Evolutionary conservation across 2,113 vertebrate species (phyloP), one percentile per base, ranked within the genome.

Genomic region (Melozone crissalis): DNA sequence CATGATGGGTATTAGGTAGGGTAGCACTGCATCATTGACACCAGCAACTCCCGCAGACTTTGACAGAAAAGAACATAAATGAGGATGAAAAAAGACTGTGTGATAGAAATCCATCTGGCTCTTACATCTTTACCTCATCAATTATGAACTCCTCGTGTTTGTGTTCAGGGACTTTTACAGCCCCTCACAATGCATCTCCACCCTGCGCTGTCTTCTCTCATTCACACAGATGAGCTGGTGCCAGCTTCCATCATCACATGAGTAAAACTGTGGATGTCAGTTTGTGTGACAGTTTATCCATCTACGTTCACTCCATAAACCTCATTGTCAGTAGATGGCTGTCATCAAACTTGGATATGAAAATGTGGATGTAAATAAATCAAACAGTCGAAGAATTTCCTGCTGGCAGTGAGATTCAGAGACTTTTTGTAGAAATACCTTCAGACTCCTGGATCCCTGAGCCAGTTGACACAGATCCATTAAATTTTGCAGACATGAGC

Each of bases 91-190:
- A 81, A 78, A 57, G 61, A 7, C 33, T 0, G 3, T n/a, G 12
- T 65, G 81, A 65, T 76, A 76, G 89, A 92, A 95, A 89, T 92
- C 61, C 81, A 89, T 89, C 78, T 93, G 89, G 63, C 58, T 93
- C 33, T 49, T 90, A 65, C 67, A 58, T 62, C 59, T 76, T 92
- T 58, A 80, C 59, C 55, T 93, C 90, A 94, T 96, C 51, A 95
- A 92, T 94, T 92, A 93, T 94, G 47, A 88, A 76, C 28, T 14
- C n/a, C 27, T 66, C 5, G 23, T 83, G 82, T 92, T 94, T 90
- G 82, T 2, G 2, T 89, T 90, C 24, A 27, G 95, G 88, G 94
- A 61, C 51, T 79, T 88, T 10, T 44, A 7, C 43, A 87, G 41
- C 59, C 55, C 81, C 72, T 80, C 58, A 58, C 0, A 0, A 49